Conservation (phyloP, 2,113 vertebrate species). For the Lucifuga dentata region DNA sequence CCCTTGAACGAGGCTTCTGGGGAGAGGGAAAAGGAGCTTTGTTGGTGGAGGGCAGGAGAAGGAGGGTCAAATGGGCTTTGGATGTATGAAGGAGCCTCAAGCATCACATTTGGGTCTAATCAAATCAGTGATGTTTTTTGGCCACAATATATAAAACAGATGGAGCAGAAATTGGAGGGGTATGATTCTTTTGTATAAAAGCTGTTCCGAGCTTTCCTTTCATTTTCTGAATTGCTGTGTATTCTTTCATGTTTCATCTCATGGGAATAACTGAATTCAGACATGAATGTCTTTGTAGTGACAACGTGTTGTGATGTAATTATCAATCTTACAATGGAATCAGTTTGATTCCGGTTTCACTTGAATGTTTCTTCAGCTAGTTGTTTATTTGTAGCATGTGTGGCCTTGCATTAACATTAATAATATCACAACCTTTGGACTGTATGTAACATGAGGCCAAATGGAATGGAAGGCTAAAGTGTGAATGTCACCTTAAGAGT, state of each 20-base stretch:
- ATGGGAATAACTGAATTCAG: not conserved
- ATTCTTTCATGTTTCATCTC: not conserved
- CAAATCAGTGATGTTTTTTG: slow-evolving; percentile 76
- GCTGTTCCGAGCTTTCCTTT: slow-evolving; percentile 23
- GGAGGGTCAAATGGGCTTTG: slow-evolving; percentile 64
- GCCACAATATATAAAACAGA: slow-evolving; percentile 77
- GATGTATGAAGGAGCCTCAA: slow-evolving; percentile 72
- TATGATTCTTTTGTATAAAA: slow-evolving; percentile 50
- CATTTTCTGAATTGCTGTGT: slow-evolving; percentile 4
- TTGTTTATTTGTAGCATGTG: slow-evolving; percentile 29
- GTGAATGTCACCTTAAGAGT: slow-evolving; percentile 66
- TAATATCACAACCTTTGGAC: slow-evolving; percentile 53
- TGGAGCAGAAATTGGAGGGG: slow-evolving; percentile 65
- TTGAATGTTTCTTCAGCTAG: not conserved
- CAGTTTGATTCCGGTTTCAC: not conserved
- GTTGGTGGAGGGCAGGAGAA: slow-evolving; percentile 56
- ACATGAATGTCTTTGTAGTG: not conserved
- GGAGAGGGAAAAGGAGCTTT: slow-evolving; percentile 42
- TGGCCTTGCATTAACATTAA: slow-evolving; percentile 53
- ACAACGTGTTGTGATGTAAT: not conserved
- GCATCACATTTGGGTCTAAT: slow-evolving; percentile 81
- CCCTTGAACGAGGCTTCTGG: slow-evolving; percentile 40
- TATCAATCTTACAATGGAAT: not conserved
- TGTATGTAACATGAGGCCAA: slow-evolving; percentile 45
- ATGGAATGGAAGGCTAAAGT: slow-evolving; percentile 44